phyloP scores from a whole-genome alignment of 2,113 vertebrate genomes.

The Macheiramphus alcinus region DNA sequence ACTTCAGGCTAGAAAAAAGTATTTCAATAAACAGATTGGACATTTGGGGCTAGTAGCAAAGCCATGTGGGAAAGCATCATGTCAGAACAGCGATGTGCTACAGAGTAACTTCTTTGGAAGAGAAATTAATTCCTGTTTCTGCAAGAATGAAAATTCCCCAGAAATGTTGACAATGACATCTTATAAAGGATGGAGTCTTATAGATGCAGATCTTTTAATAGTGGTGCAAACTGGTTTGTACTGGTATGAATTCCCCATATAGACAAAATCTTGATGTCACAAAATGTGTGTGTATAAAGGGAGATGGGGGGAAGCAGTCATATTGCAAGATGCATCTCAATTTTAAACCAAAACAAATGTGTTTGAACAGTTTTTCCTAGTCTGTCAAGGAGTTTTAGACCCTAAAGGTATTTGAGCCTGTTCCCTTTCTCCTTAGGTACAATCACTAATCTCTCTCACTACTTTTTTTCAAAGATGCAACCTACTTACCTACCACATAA shows the following conservation, averaged over 20 bases:
- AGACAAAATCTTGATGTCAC: not conserved
- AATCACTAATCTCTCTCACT: slow-evolving; percentile 46
- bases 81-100: not conserved
- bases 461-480: slow-evolving; percentile 48
- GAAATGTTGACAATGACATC: not conserved
- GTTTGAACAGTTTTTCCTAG: slow-evolving; percentile 31
- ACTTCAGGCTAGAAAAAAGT: not conserved
- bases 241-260: not conserved
- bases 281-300: not conserved
- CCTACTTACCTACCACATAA: slow-evolving; percentile 70
- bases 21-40: not conserved
- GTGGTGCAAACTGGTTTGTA: not conserved
- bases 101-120: not conserved
- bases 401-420: slow-evolving; percentile 47
- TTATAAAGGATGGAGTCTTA: not conserved
- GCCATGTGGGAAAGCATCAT: not conserved
- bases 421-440: slow-evolving; percentile 50
- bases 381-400: slow-evolving; percentile 54
- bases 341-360: slow-evolving; percentile 40
- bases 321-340: not conserved
- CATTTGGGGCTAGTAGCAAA: slow-evolving; percentile 8
- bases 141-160: not conserved
- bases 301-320: not conserved
- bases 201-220: not conserved
- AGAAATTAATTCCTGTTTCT: not conserved